These are phyloP conservation scores for Danaus melanippus DNA, from an alignment of 1,140 invertebrate species.

Conservation along the genomic window DNA sequence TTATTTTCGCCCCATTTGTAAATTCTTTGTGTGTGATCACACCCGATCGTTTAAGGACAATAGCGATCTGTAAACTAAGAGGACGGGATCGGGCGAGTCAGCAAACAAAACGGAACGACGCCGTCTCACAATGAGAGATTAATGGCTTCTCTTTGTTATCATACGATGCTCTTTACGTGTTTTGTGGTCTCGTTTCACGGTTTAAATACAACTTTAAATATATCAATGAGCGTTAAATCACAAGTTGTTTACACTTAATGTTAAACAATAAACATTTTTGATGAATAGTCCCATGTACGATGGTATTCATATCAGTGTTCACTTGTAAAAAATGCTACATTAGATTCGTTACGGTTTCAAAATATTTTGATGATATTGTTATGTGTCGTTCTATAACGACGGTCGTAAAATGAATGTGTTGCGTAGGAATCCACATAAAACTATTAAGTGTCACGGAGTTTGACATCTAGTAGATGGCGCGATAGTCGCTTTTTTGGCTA, in stretches of 20 bases:
- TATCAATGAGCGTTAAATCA: constrained; percentile 57
- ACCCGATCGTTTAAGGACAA: constrained; percentile 62
- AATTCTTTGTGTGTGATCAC: constrained; percentile 55
- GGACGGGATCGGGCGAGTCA: constrained; percentile 47
- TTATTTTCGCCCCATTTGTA: constrained; percentile 57
- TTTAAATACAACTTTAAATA: constrained; percentile 56
- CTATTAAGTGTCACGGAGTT: constrained; percentile 14
- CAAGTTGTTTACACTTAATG: constrained; percentile 29
- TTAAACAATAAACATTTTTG: too few species aligned
- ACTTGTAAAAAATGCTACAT: too few species aligned
- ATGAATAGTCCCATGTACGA: too few species aligned
- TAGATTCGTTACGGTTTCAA: too few species aligned
- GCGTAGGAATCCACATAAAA: constrained; percentile 57
- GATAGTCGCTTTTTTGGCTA: constrained; percentile 51
- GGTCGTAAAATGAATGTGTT: constrained; percentile 59
- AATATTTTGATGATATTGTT: too few species aligned
- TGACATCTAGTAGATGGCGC: constrained; percentile 24
- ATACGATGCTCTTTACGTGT: constrained; percentile 57
- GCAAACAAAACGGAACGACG: constrained; percentile 58
- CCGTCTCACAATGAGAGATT: constrained; percentile 64
- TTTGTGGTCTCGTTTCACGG: constrained; percentile 66
- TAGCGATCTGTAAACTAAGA: constrained; percentile 42
- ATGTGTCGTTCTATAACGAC: constrained; percentile 30
- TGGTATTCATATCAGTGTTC: too few species aligned
- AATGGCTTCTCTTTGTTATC: constrained; percentile 65